Base-by-base conservation (phyloP, 2,113 vertebrate species). In the Spheniscus mendiculus region DNA sequence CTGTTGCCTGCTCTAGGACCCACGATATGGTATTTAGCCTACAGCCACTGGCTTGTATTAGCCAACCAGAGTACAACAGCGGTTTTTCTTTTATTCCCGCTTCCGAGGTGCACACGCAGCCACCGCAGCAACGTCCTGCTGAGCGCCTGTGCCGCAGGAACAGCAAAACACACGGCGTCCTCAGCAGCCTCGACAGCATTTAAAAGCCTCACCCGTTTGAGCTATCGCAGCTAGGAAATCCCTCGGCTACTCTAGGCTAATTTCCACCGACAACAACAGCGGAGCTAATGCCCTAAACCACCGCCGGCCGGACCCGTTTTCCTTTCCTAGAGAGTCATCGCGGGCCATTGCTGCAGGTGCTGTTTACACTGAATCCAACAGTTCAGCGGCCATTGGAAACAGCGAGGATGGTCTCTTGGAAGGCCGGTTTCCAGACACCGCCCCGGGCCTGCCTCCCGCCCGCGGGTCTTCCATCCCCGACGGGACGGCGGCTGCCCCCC, bases 1-100 rank as follows among this genome's bases (percentile, higher is more conserved):
- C 90, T 20, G 36, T 14, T 65, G 27, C 52, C 80, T 21, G 58
- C 29, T 4, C 19, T 3, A 18, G 32, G 7, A 59, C 21, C 18
- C 30, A 25, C 10, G 2, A 12, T 38, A 26, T 1, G 4, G 27
- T 0, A 7, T 22, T 6, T 23, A 27, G 3, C 52, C 71, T 36
- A 19, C 32, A 25, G 1, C 30, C 73, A 15, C 17, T 1, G 6
- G 6, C 14, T 6, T 7, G 12, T 8, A 19, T 10, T 1, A 23
- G 53, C 50, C 62, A 44, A 3, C 10, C 8, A 1, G 11, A 32
- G 38, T 7, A 16, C 55, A 12, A 8, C 7, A 0, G 44, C 11
- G 5, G 11, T 1, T 38, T 6, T 17, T 20, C 50, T 29, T 42
- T 23, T 10, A 11, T 10, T 6, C 29, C 66, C 12, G 42, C 42